These are phyloP conservation scores for Sturmia bella DNA, from an alignment of 2,888 invertebrate species.

Conservation along the genomic window DNA sequence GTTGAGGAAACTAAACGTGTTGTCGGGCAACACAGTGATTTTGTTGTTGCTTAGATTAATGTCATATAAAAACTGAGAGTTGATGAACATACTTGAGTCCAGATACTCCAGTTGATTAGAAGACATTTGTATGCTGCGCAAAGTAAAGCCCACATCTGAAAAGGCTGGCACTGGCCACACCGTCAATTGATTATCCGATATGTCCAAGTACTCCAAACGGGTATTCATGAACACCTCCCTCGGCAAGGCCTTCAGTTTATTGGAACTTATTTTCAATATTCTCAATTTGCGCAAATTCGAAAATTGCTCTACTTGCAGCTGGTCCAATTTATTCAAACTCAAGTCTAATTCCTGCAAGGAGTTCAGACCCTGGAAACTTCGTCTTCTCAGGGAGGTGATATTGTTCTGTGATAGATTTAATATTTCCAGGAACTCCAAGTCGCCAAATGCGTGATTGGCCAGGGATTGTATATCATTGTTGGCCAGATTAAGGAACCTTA, in stretches of 20 bases:
- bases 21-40: slow-evolving; percentile 92
- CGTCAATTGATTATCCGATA: slow-evolving; percentile 89
- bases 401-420: slow-evolving; percentile 89
- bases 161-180: slow-evolving; percentile 91
- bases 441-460: slow-evolving; percentile 89
- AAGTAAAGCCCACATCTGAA: slow-evolving; percentile 89
- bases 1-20: slow-evolving; percentile 91
- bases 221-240: slow-evolving; percentile 91
- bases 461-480: slow-evolving; percentile 88
- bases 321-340: slow-evolving; percentile 88
- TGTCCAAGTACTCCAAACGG: slow-evolving; percentile 89
- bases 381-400: slow-evolving; percentile 87
- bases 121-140: slow-evolving; percentile 89
- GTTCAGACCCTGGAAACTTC: slow-evolving; percentile 89
- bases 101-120: slow-evolving; percentile 92
- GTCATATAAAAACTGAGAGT: slow-evolving; percentile 89
- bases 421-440: slow-evolving; percentile 87
- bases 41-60: slow-evolving; percentile 91
- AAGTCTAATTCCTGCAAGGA: slow-evolving; percentile 90
- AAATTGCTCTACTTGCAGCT: slow-evolving; percentile 91
- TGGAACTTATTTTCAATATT: slow-evolving; percentile 88
- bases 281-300: slow-evolving; percentile 88
- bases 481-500: slow-evolving; percentile 87
- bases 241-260: slow-evolving; percentile 88
- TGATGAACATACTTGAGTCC: slow-evolving; percentile 93